Conservation (phyloP, 2,113 vertebrate species). For the Pseudonaja textilis region DNA sequence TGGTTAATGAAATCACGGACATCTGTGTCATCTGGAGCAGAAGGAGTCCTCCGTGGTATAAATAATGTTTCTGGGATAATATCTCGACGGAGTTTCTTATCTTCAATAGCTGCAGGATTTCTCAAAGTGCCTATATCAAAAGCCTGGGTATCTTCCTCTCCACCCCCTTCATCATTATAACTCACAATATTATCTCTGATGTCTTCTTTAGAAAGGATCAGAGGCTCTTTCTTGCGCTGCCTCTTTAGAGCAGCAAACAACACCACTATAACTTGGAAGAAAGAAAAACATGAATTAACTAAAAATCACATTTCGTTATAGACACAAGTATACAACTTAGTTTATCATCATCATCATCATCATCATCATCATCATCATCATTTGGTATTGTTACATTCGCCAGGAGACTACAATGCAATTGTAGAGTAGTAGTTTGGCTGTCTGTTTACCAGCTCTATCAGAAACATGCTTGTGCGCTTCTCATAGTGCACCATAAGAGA, state of each 20-base stretch:
- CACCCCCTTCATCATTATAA: conserved; percentile 96
- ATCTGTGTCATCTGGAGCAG: conserved; percentile 88
- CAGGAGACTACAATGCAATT: neutral
- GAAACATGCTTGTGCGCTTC: neutral
- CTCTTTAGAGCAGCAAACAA: conserved; percentile 89
- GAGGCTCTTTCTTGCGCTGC: conserved; percentile 96
- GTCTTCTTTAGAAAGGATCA: conserved; percentile 97
- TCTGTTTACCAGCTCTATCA: neutral
- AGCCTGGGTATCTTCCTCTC: conserved; percentile 98
- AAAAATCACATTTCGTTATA: neutral
- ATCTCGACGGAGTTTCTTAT: conserved; percentile 91
- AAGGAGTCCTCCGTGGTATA: conserved; percentile 87
- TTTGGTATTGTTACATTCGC: neutral
- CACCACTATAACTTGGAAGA: conserved; percentile 78
- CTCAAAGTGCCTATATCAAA: conserved; percentile 96
- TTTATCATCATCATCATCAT: neutral
- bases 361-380: neutral
- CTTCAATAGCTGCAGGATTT: conserved; percentile 91
- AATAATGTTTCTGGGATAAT: conserved; percentile 92
- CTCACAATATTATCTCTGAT: conserved; percentile 98
- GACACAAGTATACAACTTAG: neutral
- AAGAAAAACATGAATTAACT: conserved; percentile 32
- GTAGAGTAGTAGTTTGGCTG: neutral
- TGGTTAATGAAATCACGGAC: conserved; percentile 95
- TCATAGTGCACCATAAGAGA: neutral